phyloP scores from a whole-genome alignment of 2,113 vertebrate genomes.

The Colinus virginianus region DNA sequence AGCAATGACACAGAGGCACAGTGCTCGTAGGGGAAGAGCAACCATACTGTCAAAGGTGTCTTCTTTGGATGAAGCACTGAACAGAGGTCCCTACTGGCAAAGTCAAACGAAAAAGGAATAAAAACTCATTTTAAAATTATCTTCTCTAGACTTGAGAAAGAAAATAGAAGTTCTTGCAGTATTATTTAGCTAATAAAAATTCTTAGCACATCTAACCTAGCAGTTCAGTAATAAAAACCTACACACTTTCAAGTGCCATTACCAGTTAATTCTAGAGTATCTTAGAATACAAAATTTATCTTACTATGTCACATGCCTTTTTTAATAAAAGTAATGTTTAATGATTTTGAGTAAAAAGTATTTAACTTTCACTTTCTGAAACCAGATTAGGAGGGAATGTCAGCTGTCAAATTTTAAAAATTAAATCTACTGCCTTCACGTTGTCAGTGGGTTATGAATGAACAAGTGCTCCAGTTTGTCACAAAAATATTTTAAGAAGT shows the following conservation, averaged over 20 bases:
- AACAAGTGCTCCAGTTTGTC: background rate
- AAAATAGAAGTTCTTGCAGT: background rate
- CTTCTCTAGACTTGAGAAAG: background rate
- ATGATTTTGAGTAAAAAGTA: rapidly evolving
- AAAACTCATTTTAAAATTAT: background rate
- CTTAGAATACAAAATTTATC: background rate
- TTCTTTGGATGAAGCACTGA: constrained; percentile 40
- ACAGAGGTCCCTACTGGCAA: constrained; percentile 62
- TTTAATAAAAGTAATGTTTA: background rate
- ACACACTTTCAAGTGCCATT: background rate
- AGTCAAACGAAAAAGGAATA: constrained; percentile 59
- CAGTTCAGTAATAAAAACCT: background rate
- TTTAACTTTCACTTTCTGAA: background rate
- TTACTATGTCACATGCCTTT: background rate
- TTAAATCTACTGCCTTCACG: background rate
- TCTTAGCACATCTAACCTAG: background rate
- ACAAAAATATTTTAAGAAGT: background rate
- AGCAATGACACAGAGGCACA: constrained; percentile 1
- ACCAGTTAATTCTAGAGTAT: background rate
- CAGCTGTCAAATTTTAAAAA: background rate
- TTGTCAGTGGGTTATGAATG: background rate
- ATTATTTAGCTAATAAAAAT: background rate
- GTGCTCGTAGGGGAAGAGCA: constrained; percentile 26
- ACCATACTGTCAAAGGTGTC: constrained; percentile 50
- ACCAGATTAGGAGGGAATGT: background rate